These are phyloP conservation scores for Agrotis exclamationis DNA, from an alignment of 2,888 invertebrate genomes.

Conservation along the genomic window DNA sequence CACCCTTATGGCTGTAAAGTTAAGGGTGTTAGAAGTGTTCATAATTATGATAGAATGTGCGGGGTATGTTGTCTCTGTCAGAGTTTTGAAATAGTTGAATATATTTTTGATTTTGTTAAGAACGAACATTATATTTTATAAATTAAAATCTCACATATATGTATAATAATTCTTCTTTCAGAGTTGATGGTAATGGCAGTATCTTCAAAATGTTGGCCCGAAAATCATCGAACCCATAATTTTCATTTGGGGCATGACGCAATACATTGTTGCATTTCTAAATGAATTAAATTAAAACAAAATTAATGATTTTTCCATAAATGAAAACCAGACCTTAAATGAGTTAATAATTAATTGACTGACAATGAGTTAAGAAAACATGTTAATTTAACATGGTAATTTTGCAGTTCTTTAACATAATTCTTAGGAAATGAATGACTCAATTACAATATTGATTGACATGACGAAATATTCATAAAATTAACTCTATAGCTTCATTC, in stretches of 20 bases:
- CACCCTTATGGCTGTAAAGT: conserved; percentile 1
- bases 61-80: conserved; percentile 22
- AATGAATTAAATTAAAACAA: too few species aligned
- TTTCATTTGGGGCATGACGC: too few species aligned
- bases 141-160: background rate
- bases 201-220: background rate
- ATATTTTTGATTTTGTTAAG: background rate
- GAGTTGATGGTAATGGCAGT: background rate
- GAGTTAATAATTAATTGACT: too few species aligned
- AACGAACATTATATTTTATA: background rate
- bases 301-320: too few species aligned
- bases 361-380: too few species aligned
- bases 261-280: too few species aligned
- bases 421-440: conserved; percentile 18
- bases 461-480: conserved; percentile 47
- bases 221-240: background rate
- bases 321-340: too few species aligned
- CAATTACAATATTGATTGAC: conserved; percentile 38
- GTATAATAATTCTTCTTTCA: background rate
- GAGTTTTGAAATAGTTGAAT: conserved; percentile 1
- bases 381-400: background rate
- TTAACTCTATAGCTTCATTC: conserved; percentile 34
- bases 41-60: conserved; percentile 2
- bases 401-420: background rate
- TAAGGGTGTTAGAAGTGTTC: conserved; percentile 12